Base-by-base conservation (phyloP, 2,113 vertebrate genomes). In the Myxocyprinus asiaticus region DNA sequence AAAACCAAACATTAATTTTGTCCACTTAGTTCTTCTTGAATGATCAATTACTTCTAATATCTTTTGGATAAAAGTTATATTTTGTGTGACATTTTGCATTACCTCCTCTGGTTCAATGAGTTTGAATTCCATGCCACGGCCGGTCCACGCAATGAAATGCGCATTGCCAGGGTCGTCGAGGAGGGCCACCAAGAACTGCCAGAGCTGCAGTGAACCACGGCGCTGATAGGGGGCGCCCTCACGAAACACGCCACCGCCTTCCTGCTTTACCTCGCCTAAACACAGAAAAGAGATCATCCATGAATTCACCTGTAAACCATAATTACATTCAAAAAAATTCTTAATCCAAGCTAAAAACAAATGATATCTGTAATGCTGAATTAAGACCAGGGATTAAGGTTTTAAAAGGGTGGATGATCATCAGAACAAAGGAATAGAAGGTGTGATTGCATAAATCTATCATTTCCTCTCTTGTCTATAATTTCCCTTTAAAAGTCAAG, bases 51-150 rank as follows among this genome's bases (percentile, higher is more conserved):
- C 56, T 12, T 22, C 50, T 50, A 10, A 50, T 22, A 47, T 63
- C 58, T 67, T 68, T n/a, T 67, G 63, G 42, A 33, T 50, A 0
- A 9, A 22, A 50, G 22, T 14, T 45, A 9, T 33, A 63, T 74
- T 33, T 33, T 33, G 22, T 33, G 22, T 33, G 22, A 33, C 22
- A 33, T 33, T 33, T 33, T 33, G 22, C 22, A 33, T 33, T 82
- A 97, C 98, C 96, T 99, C 98, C 85, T 99, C 98, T 0, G 98
- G 98, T 80, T 99, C 98, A 2, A 99, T 97, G 81, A 99, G 94
- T 86, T 99, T 99, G 92, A 99, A 99, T 86, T 99, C 98, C 98
- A 99, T 98, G 66, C 98, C 98, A 72, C 97, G 95, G 0, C 98
- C 98, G 0, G 98, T 99, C 98, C 98, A 99, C 73, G 97, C 96